Base-by-base conservation (phyloP, 2,888 invertebrate genomes). In the Dermolepida albohirtum region DNA sequence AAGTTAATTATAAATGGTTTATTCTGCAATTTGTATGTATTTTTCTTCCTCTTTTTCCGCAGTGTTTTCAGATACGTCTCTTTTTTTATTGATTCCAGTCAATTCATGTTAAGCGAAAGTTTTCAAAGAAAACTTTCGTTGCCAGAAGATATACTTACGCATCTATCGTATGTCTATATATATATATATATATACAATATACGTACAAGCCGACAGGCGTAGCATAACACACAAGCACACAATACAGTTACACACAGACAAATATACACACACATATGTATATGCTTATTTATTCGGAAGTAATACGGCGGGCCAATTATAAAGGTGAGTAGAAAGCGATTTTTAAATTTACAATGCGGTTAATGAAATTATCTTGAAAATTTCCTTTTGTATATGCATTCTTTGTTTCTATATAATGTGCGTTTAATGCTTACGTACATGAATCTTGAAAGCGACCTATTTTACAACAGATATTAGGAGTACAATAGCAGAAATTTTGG, bases 71-170 rank as follows among this genome's bases (percentile, higher is more conserved):
- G 17, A 29, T 44, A 16, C 8, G 16, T 44, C 59, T 59, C 59
- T 59, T 29, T 59, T 44, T 10, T 11, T 16, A 47, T 29, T 57
- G 29, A 59, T 34, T 59, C 34, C 47, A 47, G 59, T 47, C 34
- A 41, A 12, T 29, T 59, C 59, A 14, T 27, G 47, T 16, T 27
- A 40, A 50, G 66, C 66, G 66, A 66, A 66, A 66, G 66, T 66
- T 66, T 55, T 55, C 64, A 39, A 39, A 44, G 57, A 66, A 66
- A 66, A 66, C 66, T 66, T 66, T 66, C 66, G 66, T 59, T 57
- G 66, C 66, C 66, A 55, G 66, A 49, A 57, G 66, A 57, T 47
- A 66, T 66, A 50, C 57, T 66, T 47, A 49, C 17, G 27, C 29
- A 59, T 34, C 27, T 34, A 27, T 44, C 29, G 59, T 44, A 29